Evolutionary conservation across 2,113 vertebrate genomes (phyloP), one percentile per base, ranked within the genome.

Genomic region (Sigmodon hispidus): DNA sequence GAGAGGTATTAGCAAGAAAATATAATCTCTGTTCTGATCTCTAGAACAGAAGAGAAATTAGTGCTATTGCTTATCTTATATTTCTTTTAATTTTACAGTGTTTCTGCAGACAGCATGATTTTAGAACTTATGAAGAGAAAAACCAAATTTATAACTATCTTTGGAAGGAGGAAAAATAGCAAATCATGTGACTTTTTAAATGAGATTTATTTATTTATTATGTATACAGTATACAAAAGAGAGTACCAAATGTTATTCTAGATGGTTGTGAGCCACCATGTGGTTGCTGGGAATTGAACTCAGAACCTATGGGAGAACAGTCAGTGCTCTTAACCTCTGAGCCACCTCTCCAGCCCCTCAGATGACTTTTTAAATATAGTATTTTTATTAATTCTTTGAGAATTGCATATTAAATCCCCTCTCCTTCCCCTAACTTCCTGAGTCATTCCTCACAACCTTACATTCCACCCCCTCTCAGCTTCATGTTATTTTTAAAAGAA

Each of bases 81-180:
- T 93, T 73, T 87, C 86, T 89, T 89, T 85, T 55, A 52, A 26
- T 34, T 31, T 95, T 96, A 40, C 36, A 89, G 63, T 65, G 83
- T 94, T 95, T 83, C 79, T 83, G 26, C 0, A 83, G 73, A 94
- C 43, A 80, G 63, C 16, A 29, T 57, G 45, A 81, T 83, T 83
- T 84, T 57, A 19, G 59, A 96, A 87, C 17, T 36, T 55, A 85
- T 45, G 24, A 7, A 13, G 31, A 1, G 63, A 43, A 75, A 73
- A 45, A 52, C 9, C 70, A 83, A 87, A 43, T 36, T 77, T 92
- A 21, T 92, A 79, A 69, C 26, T 63, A 24, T 85, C 9, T 84
- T 87, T 67, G 50, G n/a, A 31, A 24, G 4, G 7, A 48, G 19
- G 0, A 22, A 43, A 55, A 48, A 67, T 52, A 85, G 48, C 50